Conservation (phyloP, 2,113 vertebrate genomes). For the Sapajus apella region DNA sequence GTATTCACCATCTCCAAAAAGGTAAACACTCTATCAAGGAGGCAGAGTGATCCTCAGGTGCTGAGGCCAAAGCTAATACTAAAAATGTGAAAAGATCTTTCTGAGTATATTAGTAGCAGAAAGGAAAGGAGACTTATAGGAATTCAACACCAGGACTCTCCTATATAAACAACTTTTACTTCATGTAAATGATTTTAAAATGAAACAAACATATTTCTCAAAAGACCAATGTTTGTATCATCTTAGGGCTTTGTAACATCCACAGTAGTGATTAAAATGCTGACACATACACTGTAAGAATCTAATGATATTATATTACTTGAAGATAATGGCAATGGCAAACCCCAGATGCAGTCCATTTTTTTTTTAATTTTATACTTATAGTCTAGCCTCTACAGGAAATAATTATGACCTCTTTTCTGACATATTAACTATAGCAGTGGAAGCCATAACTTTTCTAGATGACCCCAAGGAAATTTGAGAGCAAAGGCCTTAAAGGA, state of each 20-base stretch:
- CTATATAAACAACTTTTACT: background rate
- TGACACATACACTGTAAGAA: background rate
- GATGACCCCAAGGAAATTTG: background rate
- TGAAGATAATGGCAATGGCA: background rate
- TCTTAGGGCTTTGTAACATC: background rate
- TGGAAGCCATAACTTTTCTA: slow-evolving; percentile 43
- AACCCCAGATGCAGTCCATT: background rate
- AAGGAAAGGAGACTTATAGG: background rate
- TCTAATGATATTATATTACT: background rate
- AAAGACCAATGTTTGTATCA: background rate
- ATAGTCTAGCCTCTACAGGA: background rate
- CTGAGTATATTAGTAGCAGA: background rate
- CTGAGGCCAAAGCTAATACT: background rate
- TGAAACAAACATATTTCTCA: background rate
- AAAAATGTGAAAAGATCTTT: slow-evolving; percentile 10
- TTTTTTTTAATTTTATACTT: slow-evolving; percentile 3
- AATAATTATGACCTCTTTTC: slow-evolving; percentile 25
- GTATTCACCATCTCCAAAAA: background rate
- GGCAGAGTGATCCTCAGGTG: background rate
- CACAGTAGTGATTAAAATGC: background rate
- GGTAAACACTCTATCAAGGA: background rate
- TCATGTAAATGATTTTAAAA: slow-evolving; percentile 7
- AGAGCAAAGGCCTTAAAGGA: slow-evolving; percentile 27
- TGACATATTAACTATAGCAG: slow-evolving; percentile 13
- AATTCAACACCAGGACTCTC: background rate